Percentiles rank a stretch among this genome's conserved stretches.
Evolutionary conservation across 2,888 invertebrate species (phyloP).

Genomic region (Heteromurus nitidus): DNA sequence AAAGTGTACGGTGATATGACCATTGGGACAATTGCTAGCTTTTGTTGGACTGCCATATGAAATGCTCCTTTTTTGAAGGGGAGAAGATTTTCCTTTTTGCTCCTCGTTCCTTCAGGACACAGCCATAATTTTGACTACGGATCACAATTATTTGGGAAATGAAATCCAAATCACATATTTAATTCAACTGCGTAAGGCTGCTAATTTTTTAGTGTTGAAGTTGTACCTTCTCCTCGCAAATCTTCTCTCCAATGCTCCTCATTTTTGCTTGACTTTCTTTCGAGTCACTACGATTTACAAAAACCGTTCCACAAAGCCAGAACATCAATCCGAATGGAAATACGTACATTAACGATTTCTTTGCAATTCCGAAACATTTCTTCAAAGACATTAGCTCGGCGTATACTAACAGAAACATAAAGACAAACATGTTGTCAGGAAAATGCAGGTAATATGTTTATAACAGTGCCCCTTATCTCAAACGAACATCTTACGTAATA

Average conservation of each 20-base stretch:
- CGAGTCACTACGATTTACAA: constrained; percentile 74
- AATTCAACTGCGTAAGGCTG: no score
- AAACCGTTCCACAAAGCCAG: constrained; percentile 80
- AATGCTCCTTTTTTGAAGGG: constrained; percentile 87
- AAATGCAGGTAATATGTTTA: background rate
- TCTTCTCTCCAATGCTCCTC: constrained; percentile 78
- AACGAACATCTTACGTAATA: constrained; percentile 79
- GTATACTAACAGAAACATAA: constrained; percentile 94
- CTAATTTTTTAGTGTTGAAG: no score
- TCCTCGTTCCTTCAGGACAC: constrained; percentile 79
- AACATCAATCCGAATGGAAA: constrained; percentile 82
- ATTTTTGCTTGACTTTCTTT: constrained; percentile 75
- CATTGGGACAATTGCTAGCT: constrained; percentile 83
- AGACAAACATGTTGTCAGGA: constrained; percentile 86
- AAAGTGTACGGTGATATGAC: constrained; percentile 81
- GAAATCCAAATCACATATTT: no score
- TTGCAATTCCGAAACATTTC: constrained; percentile 82
- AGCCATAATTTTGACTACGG: constrained; percentile 82
- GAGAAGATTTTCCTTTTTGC: constrained; percentile 78
- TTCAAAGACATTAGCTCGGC: no score
- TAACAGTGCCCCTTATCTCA: no score
- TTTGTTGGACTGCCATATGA: constrained; percentile 82
- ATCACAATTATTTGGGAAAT: background rate
- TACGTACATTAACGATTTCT: constrained; percentile 81
- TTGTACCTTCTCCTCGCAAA: constrained; percentile 78